Evolutionary conservation across 53 echinoderm and acorn worm genomes (phyloP).

Genomic region (Luidia sarsii): DNA sequence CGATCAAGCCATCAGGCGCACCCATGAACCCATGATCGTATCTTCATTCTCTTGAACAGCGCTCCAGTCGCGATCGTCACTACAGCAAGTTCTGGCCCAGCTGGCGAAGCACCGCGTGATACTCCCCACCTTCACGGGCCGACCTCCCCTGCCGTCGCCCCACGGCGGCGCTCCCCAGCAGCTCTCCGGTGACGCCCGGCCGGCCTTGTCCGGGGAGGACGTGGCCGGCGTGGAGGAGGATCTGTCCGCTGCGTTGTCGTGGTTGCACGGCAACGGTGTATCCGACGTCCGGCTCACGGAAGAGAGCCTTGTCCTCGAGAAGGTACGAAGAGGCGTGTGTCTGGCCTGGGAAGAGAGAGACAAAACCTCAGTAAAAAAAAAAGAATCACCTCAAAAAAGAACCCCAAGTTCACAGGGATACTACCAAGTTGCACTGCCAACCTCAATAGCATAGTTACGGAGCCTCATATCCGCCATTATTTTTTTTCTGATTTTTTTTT

Average conservation of each 20-base stretch:
- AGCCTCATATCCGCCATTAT: too few relatives aligned
- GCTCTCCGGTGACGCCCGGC: too few relatives aligned
- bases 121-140: too few relatives aligned
- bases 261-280: slow-evolving; percentile 12
- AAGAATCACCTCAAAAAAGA: too few relatives aligned
- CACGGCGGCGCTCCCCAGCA: background rate
- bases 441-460: too few relatives aligned
- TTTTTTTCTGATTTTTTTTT: too few relatives aligned
- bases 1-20: too few relatives aligned
- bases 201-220: background rate
- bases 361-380: too few relatives aligned
- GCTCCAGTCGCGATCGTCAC: slow-evolving; percentile 5
- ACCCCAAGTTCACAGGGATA: too few relatives aligned
- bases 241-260: slow-evolving; percentile 5
- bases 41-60: too few relatives aligned
- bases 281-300: slow-evolving; percentile 1
- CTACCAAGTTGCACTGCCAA: too few relatives aligned
- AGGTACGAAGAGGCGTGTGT: background rate
- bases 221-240: background rate
- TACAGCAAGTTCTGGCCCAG: background rate
- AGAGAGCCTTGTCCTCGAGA: slow-evolving; percentile 4
- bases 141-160: background rate
- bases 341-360: background rate
- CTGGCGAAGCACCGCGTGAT: slow-evolving; percentile 18
- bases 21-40: too few relatives aligned